Base-by-base conservation (phyloP, 2,113 vertebrate genomes). In the Stercorarius parasiticus region DNA sequence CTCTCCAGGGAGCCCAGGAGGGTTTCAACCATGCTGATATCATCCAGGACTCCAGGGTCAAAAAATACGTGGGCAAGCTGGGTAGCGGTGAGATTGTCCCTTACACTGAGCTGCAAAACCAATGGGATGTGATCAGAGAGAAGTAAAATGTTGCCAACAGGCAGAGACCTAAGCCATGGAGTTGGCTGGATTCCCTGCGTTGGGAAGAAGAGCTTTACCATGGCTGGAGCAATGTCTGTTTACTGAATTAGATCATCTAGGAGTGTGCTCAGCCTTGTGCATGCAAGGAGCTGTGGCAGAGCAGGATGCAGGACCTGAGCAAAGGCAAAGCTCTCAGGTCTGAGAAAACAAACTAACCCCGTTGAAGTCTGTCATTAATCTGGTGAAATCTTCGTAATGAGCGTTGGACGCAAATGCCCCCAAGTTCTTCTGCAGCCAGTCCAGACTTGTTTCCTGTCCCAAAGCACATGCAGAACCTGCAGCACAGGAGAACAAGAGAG, bases 11-110 rank as follows among this genome's bases (percentile, higher is more conserved):
- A 67, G 4, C 6, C 12, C 23, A 76, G n/a, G 29, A 96, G 58
- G 36, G 38, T 19, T 21, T 62, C 32, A 34, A 82, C 78, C 29
- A 15, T 62, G 3, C 5, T 61, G 27, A 16, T 18, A 34, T 94
- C 34, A 20, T 73, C 69, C 58, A 96, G 81, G 45, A 87, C 47
- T 15, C 38, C 81, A 13, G 88, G 32, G 19, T 30, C 82, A 29
- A 97, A 93, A 47, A 93, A 89, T 9, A 96, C 18, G 0, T 83
- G 80, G 61, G 89, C 89, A 3, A 96, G 70, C 36, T 96, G 95
- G 9, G 38, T 71, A 16, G 81, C 6, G 2, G 93, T 88, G 49
- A 96, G 83, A 18, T 94, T 59, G 64, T 84, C 58, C 30, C 43
- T 64, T 10, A 76, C 21, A 3, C 15, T 49, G 30, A 95, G 58